These are phyloP conservation scores for Syngnathus scovelli DNA, from an alignment of 2,113 vertebrate genomes.

Conservation along the genomic window DNA sequence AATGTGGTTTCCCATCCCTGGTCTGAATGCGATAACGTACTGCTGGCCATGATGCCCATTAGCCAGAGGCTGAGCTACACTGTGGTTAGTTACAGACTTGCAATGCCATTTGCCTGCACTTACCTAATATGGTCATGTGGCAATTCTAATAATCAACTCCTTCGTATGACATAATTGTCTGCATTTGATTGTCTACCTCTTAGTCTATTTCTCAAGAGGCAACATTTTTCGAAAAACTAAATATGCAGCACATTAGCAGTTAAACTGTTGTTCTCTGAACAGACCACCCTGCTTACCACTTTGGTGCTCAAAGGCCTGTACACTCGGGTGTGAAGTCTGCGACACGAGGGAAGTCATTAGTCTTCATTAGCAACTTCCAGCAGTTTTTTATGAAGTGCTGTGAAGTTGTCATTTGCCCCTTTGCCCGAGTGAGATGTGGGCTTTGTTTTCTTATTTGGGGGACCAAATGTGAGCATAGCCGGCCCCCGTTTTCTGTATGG, in stretches of 20 bases:
- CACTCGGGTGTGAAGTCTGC: constrained; percentile 63
- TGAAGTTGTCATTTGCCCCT: constrained; percentile 71
- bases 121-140: not conserved
- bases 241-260: not conserved
- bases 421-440: constrained; percentile 59
- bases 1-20: too few species aligned
- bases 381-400: constrained; percentile 76
- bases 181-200: not conserved
- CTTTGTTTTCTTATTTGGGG: constrained; percentile 68
- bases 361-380: constrained; percentile 77
- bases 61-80: not conserved
- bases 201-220: not conserved
- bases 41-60: too few species aligned
- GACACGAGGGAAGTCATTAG: constrained; percentile 70
- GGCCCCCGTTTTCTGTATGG: constrained; percentile 11
- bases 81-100: not conserved
- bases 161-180: not conserved
- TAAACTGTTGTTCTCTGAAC: not conserved
- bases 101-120: not conserved
- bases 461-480: constrained; percentile 65
- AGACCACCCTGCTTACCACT: constrained; percentile 56
- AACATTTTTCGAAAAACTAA: not conserved
- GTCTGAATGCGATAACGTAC: too few species aligned
- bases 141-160: not conserved
- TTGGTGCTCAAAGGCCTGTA: constrained; percentile 56